Conservation (phyloP, 2,888 invertebrate genomes). For the Ischnus inquisitorius region DNA sequence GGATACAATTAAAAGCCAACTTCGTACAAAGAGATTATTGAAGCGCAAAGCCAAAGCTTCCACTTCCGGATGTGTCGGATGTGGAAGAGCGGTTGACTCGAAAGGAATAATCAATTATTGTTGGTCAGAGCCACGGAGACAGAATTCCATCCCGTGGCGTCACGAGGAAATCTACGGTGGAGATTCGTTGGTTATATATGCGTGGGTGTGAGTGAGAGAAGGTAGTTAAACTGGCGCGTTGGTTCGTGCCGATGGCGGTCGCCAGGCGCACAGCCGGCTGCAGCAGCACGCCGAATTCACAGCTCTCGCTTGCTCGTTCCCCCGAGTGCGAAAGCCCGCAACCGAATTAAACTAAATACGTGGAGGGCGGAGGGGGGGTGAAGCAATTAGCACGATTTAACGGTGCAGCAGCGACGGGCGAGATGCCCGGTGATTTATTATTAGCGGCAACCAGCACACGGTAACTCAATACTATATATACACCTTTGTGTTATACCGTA, state of each 20-base stretch:
- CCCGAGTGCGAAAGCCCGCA: slow-evolving; percentile 69
- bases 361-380: slow-evolving; percentile 64
- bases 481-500: slow-evolving; percentile 5
- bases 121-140: background rate
- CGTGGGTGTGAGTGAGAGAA: background rate
- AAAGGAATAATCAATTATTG: slow-evolving; percentile 49
- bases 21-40: background rate
- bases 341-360: slow-evolving; percentile 82
- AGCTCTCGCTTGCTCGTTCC: slow-evolving; percentile 62
- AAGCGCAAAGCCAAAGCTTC: background rate
- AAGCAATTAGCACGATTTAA: slow-evolving; percentile 83
- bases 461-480: slow-evolving; percentile 28
- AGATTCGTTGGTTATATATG: background rate
- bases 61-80: background rate
- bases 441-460: slow-evolving; percentile 55
- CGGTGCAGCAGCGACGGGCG: slow-evolving; percentile 68
- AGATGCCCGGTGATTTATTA: slow-evolving; percentile 69
- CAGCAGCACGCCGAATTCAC: slow-evolving; percentile 31
- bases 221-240: slow-evolving; percentile 41
- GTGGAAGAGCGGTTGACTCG: slow-evolving; percentile 1
- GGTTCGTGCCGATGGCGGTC: slow-evolving; percentile 40
- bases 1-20: background rate
- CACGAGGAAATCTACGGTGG: slow-evolving; percentile 34
- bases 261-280: slow-evolving; percentile 27
- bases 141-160: slow-evolving; percentile 19